Conservation (phyloP, 2,888 invertebrate species). For the Epistrophella euchroma region DNA sequence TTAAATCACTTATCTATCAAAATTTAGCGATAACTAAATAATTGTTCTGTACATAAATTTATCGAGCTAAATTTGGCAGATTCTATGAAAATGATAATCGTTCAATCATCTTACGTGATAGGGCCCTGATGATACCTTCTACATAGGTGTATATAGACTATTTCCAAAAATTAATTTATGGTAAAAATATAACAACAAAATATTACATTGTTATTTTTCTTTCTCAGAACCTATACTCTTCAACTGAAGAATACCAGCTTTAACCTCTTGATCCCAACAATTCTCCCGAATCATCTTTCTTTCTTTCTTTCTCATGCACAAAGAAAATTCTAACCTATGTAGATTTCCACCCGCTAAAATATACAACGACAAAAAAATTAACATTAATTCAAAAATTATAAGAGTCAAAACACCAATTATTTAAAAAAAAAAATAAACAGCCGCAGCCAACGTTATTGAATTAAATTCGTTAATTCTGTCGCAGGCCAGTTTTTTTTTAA, state of each 20-base stretch:
- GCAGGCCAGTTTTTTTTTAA: constrained; percentile 55
- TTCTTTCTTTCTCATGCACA: constrained; percentile 14
- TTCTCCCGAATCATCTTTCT: constrained; percentile 30
- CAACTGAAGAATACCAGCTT: neutral
- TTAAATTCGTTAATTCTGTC: constrained; percentile 44
- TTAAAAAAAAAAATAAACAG: neutral
- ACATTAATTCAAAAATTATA: constrained; percentile 62
- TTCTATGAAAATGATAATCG: too few relatives aligned
- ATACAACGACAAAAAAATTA: constrained; percentile 2
- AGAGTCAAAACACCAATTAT: constrained; percentile 27
- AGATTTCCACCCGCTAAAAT: constrained; percentile 40
- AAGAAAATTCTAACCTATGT: constrained; percentile 19
- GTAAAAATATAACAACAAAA: neutral
- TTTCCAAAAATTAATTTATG: neutral
- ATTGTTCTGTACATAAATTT: too few relatives aligned
- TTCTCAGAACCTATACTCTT: too few relatives aligned
- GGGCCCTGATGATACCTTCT: too few relatives aligned
- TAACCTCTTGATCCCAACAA: constrained; percentile 32
- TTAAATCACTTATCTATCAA: too few relatives aligned
- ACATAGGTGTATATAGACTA: too few relatives aligned
- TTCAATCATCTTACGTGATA: too few relatives aligned
- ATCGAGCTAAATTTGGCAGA: too few relatives aligned
- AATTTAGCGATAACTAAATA: too few relatives aligned
- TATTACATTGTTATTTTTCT: too few relatives aligned
- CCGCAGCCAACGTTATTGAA: constrained; percentile 7